Conservation (phyloP, 2,113 vertebrate species). For the Probosciger aterrimus region DNA sequence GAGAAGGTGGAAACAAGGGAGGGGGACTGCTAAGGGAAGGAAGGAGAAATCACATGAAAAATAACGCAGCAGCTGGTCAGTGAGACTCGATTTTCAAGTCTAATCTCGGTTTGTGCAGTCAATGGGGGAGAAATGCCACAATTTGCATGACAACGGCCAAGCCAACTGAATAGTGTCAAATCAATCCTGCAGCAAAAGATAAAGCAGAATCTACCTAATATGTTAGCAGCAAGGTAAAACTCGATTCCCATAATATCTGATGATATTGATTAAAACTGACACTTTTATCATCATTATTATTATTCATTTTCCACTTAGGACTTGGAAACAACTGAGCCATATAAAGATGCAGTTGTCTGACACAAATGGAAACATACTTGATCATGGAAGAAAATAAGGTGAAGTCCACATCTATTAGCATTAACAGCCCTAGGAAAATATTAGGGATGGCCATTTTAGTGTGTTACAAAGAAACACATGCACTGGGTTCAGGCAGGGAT, state of each 20-base stretch:
- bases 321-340: constrained; percentile 52
- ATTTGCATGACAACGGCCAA: constrained; percentile 83
- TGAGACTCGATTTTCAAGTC: constrained; percentile 68
- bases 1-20: constrained; percentile 34
- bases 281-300: constrained; percentile 27
- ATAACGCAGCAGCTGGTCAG: constrained; percentile 75
- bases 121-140: constrained; percentile 70
- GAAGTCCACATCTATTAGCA: not conserved
- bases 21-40: not conserved
- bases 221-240: constrained; percentile 68
- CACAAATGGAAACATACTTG: constrained; percentile 40
- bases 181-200: constrained; percentile 78
- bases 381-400: not conserved
- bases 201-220: constrained; percentile 69
- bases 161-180: constrained; percentile 71
- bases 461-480: not conserved
- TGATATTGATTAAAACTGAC: constrained; percentile 75
- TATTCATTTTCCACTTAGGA: constrained; percentile 52
- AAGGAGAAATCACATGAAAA: constrained; percentile 50
- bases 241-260: constrained; percentile 67
- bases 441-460: not conserved
- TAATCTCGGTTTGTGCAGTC: constrained; percentile 77
- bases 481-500: not conserved
- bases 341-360: constrained; percentile 56
- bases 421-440: not conserved